Conservation (phyloP, 2,888 invertebrate species). For the Megamerina dolium region DNA sequence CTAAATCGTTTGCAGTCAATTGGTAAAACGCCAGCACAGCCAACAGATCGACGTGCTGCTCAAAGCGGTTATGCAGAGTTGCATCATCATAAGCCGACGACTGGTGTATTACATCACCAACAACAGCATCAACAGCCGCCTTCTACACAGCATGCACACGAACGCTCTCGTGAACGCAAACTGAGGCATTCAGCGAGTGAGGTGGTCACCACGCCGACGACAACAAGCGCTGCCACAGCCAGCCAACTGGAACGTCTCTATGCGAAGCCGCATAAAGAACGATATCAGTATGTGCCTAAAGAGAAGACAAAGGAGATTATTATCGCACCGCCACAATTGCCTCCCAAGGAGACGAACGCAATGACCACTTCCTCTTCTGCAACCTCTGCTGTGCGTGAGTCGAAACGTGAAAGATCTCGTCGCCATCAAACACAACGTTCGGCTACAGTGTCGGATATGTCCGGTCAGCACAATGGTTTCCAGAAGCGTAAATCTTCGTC, state of each 20-base stretch:
- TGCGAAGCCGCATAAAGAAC: constrained; percentile 45
- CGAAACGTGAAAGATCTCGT: constrained; percentile 44
- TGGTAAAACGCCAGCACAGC: constrained; percentile 31
- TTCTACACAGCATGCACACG: constrained; percentile 24
- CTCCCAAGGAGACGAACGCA: constrained; percentile 22
- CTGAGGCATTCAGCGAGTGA: constrained; percentile 47
- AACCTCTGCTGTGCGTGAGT: constrained; percentile 22
- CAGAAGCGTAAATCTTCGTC: constrained; percentile 46
- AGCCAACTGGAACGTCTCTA: constrained; percentile 41
- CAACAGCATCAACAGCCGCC: constrained; percentile 12
- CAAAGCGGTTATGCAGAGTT: constrained; percentile 31
- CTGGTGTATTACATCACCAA: constrained; percentile 19
- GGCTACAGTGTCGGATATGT: constrained; percentile 49
- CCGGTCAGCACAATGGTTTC: constrained; percentile 33
- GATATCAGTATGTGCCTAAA: constrained; percentile 47
- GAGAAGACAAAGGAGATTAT: constrained; percentile 30
- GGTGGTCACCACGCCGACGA: constrained; percentile 37
- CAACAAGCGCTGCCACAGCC: constrained; percentile 22
- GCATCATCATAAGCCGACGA: constrained; percentile 24
- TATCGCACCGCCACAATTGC: constrained; percentile 22
- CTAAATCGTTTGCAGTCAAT: constrained; percentile 42
- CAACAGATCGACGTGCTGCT: constrained; percentile 14
- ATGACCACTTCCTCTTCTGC: constrained; percentile 17
- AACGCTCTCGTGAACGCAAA: constrained; percentile 39
- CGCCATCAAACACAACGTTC: constrained; percentile 50